A percentile compares a stretch with the other conserved stretches of the same genome.
Evolutionary conservation across 2,888 invertebrate genomes (phyloP).

Genomic region (Drosophila anomalata): DNA sequence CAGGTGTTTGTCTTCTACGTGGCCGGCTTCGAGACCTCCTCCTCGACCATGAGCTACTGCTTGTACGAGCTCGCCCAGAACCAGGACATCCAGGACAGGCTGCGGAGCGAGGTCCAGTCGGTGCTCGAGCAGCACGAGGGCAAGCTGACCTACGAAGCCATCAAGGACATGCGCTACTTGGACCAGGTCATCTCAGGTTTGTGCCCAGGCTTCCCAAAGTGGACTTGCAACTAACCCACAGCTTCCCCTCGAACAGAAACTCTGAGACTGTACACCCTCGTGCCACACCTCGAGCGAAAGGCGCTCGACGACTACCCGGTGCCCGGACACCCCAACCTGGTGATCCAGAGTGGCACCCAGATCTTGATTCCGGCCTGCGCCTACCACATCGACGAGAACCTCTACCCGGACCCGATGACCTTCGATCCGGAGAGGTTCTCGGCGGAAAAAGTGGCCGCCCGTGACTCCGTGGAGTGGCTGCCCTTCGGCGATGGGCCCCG

Average conservation of each 20-base stretch:
- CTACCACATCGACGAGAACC: slow-evolving; percentile 85
- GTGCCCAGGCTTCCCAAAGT: neutral
- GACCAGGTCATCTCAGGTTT: slow-evolving; percentile 84
- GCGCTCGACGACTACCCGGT: slow-evolving; percentile 85
- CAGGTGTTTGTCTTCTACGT: slow-evolving; percentile 85
- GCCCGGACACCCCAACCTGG: slow-evolving; percentile 84
- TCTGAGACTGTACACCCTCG: slow-evolving; percentile 85
- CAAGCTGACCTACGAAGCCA: slow-evolving; percentile 82
- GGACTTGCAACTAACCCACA: neutral
- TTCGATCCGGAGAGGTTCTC: slow-evolving; percentile 87
- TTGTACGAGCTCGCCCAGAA: slow-evolving; percentile 85
- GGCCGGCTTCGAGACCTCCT: slow-evolving; percentile 86
- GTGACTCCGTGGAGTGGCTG: slow-evolving; percentile 83
- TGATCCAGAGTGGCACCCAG: slow-evolving; percentile 83
- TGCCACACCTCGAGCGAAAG: slow-evolving; percentile 84
- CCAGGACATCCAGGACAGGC: slow-evolving; percentile 83
- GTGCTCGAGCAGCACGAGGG: slow-evolving; percentile 81
- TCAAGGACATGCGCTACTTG: slow-evolving; percentile 84
- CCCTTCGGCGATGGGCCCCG: slow-evolving; percentile 82
- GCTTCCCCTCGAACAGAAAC: slow-evolving; percentile 83
- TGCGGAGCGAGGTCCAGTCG: slow-evolving; percentile 83
- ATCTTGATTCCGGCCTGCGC: slow-evolving; percentile 81
- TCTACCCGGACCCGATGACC: slow-evolving; percentile 85
- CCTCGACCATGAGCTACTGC: slow-evolving; percentile 84
- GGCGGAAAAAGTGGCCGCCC: slow-evolving; percentile 85